phyloP scores from a whole-genome alignment of 1,140 invertebrate genomes.

The Drosophila tropicalis region DNA sequence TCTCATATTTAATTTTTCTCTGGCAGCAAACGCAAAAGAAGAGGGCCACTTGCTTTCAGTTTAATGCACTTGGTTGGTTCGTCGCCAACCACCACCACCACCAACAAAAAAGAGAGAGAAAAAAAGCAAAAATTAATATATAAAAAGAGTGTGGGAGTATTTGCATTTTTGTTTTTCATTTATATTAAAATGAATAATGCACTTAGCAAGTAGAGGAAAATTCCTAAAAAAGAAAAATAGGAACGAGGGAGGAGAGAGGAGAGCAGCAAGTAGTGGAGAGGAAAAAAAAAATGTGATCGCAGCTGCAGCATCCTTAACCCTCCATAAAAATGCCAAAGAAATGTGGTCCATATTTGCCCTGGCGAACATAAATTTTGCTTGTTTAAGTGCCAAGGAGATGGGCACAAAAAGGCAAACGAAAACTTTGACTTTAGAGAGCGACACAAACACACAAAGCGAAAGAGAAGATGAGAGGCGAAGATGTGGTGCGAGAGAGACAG shows the following conservation, averaged over 20 bases:
- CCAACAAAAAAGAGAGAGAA: background rate
- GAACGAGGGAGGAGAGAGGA: background rate
- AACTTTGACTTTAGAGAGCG: constrained; percentile 29
- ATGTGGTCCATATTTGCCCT: constrained; percentile 16
- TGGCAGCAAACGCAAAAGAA: constrained; percentile 27
- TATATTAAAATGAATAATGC: constrained; percentile 15
- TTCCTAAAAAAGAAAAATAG: background rate
- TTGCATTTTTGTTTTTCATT: constrained; percentile 10
- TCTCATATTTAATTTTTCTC: constrained; percentile 76
- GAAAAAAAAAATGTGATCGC: constrained; percentile 59
- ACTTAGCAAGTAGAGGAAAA: constrained; percentile 4
- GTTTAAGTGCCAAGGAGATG: constrained; percentile 46
- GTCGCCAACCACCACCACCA: background rate
- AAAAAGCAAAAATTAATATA: background rate
- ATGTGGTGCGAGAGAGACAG: background rate
- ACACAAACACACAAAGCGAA: background rate
- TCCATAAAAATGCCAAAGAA: constrained; percentile 5
- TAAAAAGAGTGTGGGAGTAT: constrained; percentile 8
- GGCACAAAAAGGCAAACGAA: constrained; percentile 20
- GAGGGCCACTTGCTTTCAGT: constrained; percentile 25
- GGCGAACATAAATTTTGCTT: constrained; percentile 49
- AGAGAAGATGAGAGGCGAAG: background rate
- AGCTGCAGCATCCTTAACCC: constrained; percentile 44
- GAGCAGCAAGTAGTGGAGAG: background rate
- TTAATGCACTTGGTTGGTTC: constrained; percentile 25